These are phyloP conservation scores for Plotosus lineatus DNA, from an alignment of 2,113 vertebrate species.

Conservation along the genomic window DNA sequence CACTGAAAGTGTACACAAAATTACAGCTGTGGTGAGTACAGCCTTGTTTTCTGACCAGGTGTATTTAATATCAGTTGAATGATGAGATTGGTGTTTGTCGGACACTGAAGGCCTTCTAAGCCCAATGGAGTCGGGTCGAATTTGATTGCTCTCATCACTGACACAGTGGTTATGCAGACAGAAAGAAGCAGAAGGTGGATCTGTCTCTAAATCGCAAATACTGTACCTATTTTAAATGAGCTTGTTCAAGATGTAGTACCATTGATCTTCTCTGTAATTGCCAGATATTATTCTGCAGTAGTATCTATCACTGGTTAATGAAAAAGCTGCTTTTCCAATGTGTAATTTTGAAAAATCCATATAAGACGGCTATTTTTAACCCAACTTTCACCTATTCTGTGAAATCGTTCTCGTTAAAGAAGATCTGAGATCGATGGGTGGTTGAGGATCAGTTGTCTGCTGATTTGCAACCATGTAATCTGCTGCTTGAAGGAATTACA, in stretches of 20 bases:
- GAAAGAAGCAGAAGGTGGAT: conserved; percentile 23
- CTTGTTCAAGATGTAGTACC: conserved; percentile 5
- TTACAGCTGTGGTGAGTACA: neutral
- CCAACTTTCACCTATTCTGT: no score
- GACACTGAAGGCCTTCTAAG: neutral
- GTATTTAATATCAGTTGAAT: conserved; percentile 6
- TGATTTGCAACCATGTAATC: neutral
- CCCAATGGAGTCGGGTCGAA: neutral
- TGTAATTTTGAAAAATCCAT: neutral
- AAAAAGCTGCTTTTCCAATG: neutral
- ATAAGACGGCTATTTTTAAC: neutral
- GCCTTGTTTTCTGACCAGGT: neutral
- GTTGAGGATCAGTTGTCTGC: neutral
- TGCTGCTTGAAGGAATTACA: neutral
- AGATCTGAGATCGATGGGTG: neutral
- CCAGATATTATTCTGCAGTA: neutral
- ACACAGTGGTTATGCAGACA: neutral
- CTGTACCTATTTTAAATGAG: neutral
- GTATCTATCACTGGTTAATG: neutral
- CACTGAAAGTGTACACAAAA: neutral
- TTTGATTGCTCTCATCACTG: neutral
- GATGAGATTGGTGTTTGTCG: neutral
- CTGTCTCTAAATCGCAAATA: neutral
- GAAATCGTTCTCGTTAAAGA: neutral
- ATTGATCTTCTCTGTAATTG: conserved; percentile 8